Percentiles rank a stretch among this genome's conserved stretches.
phyloP scores from a whole-genome alignment of 2,797 vertebrate species.

The Onychomys leucogaster region DNA sequence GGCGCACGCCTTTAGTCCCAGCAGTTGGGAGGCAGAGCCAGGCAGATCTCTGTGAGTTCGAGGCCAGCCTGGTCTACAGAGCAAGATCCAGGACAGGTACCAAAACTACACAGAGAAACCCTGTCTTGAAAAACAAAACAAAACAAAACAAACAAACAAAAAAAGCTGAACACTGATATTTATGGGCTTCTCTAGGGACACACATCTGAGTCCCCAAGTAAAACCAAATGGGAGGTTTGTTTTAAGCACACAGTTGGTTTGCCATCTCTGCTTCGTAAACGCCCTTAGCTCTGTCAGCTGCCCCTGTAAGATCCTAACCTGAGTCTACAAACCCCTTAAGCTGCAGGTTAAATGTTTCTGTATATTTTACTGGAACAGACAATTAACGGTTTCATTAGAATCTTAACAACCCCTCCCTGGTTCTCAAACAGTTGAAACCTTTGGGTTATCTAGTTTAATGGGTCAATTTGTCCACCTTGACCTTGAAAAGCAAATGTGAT shows the following conservation, averaged over 20 bases:
- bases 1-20: too few species aligned
- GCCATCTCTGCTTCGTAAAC: neutral
- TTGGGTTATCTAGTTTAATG: neutral
- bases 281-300: neutral
- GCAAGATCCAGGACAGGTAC: too few species aligned
- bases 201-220: neutral
- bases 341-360: neutral
- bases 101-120: too few species aligned
- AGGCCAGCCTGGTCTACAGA: too few species aligned
- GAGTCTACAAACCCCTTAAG: neutral
- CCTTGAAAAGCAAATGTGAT: constrained; percentile 19
- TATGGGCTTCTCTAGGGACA: neutral
- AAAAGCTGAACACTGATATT: neutral
- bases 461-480: neutral
- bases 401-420: neutral
- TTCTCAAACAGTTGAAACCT: constrained; percentile 13
- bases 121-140: too few species aligned
- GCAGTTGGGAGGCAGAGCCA: too few species aligned
- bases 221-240: neutral
- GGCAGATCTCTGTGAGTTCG: too few species aligned
- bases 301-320: neutral
- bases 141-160: too few species aligned
- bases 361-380: neutral
- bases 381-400: neutral
- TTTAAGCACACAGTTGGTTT: neutral